These are phyloP conservation scores for Nannobrachium achirus DNA, from an alignment of 2,113 vertebrate genomes.

Conservation along the genomic window DNA sequence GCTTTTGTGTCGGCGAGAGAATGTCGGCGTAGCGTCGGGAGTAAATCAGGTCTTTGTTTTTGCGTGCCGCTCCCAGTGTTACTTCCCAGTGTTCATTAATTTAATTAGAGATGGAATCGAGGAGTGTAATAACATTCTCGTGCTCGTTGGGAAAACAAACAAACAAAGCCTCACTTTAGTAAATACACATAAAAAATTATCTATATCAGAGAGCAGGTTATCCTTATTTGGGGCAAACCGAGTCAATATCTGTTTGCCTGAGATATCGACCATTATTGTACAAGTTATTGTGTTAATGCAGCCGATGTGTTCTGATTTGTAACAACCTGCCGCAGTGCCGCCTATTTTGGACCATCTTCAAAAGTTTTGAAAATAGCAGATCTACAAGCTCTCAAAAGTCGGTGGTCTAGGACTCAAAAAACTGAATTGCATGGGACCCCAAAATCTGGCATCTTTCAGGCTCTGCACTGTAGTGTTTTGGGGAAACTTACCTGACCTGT, in stretches of 20 bases:
- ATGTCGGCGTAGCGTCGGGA: conserved; percentile 28
- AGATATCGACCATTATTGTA: too few relatives aligned
- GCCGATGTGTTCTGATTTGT: too few relatives aligned
- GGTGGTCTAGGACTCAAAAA: too few relatives aligned
- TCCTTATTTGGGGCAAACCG: too few relatives aligned
- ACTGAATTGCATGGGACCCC: too few relatives aligned
- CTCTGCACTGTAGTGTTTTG: background rate
- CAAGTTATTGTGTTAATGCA: too few relatives aligned
- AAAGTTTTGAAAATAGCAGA: too few relatives aligned
- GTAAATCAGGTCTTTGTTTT: conserved; percentile 67
- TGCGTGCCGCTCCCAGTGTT: conserved; percentile 54
- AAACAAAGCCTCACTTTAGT: conserved; percentile 18
- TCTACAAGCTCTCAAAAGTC: too few relatives aligned
- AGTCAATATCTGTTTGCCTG: too few relatives aligned
- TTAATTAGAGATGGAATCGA: conserved; percentile 63
- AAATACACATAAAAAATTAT: background rate
- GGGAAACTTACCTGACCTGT: too few relatives aligned
- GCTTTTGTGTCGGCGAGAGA: conserved; percentile 61
- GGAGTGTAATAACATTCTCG: conserved; percentile 39
- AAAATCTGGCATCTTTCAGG: background rate
- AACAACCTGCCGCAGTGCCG: too few relatives aligned
- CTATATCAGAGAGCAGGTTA: background rate
- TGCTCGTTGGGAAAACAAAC: conserved; percentile 18
- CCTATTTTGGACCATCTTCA: too few relatives aligned
- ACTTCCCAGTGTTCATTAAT: conserved; percentile 66